Evolutionary conservation across 1,140 invertebrate genomes (phyloP).

Genomic region (Hirudo medicinalis): DNA sequence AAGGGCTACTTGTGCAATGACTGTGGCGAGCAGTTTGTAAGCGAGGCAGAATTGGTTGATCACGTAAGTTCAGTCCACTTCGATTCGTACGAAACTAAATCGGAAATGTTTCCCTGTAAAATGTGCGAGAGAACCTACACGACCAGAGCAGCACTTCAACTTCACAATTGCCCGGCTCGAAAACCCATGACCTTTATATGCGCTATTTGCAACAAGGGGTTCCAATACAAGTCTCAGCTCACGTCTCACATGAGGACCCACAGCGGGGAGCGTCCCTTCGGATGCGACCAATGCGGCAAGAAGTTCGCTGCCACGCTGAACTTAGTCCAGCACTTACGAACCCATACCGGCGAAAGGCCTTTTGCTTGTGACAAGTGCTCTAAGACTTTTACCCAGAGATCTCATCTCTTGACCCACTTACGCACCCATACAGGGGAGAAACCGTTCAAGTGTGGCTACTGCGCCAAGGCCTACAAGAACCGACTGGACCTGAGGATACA

Average conservation of each 20-base stretch:
- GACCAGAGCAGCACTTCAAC: background rate
- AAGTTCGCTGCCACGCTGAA: conserved; percentile 91
- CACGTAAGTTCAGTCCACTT: conserved; percentile 52
- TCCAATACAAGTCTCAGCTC: conserved; percentile 81
- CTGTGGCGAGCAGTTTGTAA: conserved; percentile 66
- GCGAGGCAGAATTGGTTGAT: conserved; percentile 82
- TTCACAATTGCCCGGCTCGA: background rate
- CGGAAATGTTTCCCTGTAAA: background rate
- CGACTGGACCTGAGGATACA: conserved; percentile 84
- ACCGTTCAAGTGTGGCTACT: conserved; percentile 79
- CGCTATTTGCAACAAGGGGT: conserved; percentile 51
- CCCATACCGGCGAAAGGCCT: conserved; percentile 77
- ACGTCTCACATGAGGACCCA: conserved; percentile 90
- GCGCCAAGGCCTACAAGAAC: conserved; percentile 79
- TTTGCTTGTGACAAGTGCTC: conserved; percentile 65
- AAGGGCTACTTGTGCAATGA: background rate
- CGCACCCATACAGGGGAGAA: conserved; percentile 80
- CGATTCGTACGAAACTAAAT: background rate
- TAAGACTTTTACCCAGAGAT: conserved; percentile 44
- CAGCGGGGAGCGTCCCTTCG: conserved; percentile 79
- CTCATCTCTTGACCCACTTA: conserved; percentile 72
- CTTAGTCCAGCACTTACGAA: conserved; percentile 94
- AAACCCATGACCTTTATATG: background rate
- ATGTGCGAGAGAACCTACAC: background rate
- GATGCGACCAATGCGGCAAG: conserved; percentile 86